Conservation (phyloP, 2,113 vertebrate species). For the Semicossyphus pulcher region DNA sequence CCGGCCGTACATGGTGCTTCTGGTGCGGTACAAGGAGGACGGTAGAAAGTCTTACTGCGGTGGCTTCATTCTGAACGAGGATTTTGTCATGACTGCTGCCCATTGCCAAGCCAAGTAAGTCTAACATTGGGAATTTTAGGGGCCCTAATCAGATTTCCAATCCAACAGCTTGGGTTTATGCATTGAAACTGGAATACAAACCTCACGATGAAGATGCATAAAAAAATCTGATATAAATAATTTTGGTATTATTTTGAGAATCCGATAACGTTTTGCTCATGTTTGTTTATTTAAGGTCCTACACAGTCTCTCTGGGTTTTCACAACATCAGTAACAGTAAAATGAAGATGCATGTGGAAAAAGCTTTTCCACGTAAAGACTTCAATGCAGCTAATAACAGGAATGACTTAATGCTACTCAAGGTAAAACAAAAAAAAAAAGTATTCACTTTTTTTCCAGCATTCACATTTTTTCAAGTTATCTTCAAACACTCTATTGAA, state of each 20-base stretch:
- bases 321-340: fast-evolving
- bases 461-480: neutral
- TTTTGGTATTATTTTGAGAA: too few species aligned
- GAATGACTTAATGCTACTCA: constrained; percentile 76
- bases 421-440: constrained; percentile 73
- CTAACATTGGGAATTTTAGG: neutral
- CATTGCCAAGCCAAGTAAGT: constrained; percentile 68
- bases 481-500: neutral
- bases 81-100: constrained; percentile 78
- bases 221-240: too few species aligned
- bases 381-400: fast-evolving
- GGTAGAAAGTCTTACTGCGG: neutral
- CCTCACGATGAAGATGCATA: too few species aligned
- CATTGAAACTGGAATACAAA: too few species aligned
- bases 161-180: too few species aligned
- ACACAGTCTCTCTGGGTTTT: constrained; percentile 38
- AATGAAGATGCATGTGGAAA: fast-evolving
- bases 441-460: neutral
- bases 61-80: constrained; percentile 71
- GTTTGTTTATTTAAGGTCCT: constrained; percentile 29
- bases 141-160: neutral
- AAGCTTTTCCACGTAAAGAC: neutral
- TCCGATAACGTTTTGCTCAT: too few species aligned
- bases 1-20: constrained; percentile 72
- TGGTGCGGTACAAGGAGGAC: fast-evolving